These are phyloP conservation scores for Ptiloglossa arizonensis DNA, from an alignment of 1,140 invertebrate species.

Conservation along the genomic window DNA sequence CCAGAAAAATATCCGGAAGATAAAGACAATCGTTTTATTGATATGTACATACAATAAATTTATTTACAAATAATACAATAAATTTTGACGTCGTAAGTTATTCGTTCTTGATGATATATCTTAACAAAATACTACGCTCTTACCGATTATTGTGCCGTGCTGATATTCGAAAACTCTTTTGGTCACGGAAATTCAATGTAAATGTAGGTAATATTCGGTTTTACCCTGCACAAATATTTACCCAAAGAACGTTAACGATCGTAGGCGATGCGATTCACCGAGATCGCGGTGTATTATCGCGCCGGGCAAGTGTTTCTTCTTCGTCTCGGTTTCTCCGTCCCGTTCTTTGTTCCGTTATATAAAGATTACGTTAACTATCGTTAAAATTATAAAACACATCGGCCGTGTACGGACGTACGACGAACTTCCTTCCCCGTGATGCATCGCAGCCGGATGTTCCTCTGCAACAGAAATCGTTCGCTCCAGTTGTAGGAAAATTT, in stretches of 20 bases:
- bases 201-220: conserved; percentile 68
- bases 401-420: conserved; percentile 60
- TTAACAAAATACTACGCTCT: conserved; percentile 78
- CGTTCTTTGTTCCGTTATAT: conserved; percentile 58
- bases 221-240: conserved; percentile 73
- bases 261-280: conserved; percentile 46
- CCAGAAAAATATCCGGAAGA: neutral
- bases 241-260: conserved; percentile 58
- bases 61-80: conserved; percentile 77
- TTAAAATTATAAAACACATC: conserved; percentile 72
- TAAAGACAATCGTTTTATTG: conserved; percentile 78
- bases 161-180: conserved; percentile 72
- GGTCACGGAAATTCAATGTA: conserved; percentile 72
- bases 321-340: neutral
- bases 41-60: conserved; percentile 80
- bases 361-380: conserved; percentile 71
- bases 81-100: conserved; percentile 68
- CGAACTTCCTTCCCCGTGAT: conserved; percentile 78
- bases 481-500: conserved; percentile 6
- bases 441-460: conserved; percentile 82
- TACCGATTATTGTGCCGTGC: conserved; percentile 73
- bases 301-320: conserved; percentile 15
- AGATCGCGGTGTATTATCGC: conserved; percentile 42
- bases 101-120: conserved; percentile 67
- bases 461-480: conserved; percentile 74